These are phyloP conservation scores for Emberiza fucata DNA, from an alignment of 2,113 vertebrate species.

Conservation along the genomic window DNA sequence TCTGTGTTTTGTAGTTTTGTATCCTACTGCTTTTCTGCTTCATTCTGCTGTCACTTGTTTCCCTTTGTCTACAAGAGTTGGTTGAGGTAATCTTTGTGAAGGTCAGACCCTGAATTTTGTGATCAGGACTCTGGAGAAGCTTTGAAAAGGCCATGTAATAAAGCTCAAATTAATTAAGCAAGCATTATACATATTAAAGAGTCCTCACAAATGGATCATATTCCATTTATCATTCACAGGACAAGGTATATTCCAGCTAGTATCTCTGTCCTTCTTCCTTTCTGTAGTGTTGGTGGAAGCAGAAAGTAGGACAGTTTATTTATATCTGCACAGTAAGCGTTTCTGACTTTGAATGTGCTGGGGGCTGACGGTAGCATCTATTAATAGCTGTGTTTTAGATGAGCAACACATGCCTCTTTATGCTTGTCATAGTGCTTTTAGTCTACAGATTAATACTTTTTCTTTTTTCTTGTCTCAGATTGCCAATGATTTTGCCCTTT, in stretches of 20 bases:
- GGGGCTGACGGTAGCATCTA: neutral
- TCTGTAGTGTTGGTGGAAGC: neutral
- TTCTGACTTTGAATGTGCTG: neutral
- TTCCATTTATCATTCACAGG: neutral
- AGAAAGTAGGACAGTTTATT: slow-evolving; percentile 48
- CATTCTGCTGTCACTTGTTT: neutral
- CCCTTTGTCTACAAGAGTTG: neutral
- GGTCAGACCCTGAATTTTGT: neutral
- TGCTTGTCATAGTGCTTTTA: neutral
- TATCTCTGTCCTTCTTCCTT: neutral
- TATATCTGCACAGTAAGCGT: neutral
- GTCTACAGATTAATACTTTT: neutral
- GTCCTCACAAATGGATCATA: accelerated
- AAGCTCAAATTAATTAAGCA: neutral
- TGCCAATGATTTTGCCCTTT: neutral
- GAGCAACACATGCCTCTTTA: neutral
- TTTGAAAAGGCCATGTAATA: neutral
- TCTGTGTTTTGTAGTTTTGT: neutral
- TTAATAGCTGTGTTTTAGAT: neutral
- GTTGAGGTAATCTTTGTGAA: neutral
- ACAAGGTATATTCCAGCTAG: neutral
- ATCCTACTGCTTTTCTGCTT: neutral
- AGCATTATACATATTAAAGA: neutral
- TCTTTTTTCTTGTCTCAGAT: neutral
- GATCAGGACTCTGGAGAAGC: neutral